These are phyloP conservation scores for Melolontha melolontha DNA, from an alignment of 2,888 invertebrate species.

Conservation along the genomic window DNA sequence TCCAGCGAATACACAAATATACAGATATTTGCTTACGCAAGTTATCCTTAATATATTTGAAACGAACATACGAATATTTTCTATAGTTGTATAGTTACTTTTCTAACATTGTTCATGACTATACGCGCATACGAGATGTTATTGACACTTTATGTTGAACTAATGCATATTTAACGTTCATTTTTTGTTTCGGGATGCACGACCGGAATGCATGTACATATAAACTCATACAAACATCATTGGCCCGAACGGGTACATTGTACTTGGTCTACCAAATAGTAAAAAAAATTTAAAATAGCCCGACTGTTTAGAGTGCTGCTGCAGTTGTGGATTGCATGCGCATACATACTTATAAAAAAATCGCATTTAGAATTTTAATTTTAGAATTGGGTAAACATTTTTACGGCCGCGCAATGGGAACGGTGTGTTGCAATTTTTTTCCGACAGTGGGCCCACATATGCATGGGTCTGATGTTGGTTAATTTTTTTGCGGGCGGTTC, in stretches of 20 bases:
- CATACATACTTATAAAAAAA: conserved; percentile 33
- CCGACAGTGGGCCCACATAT: not conserved
- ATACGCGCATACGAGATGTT: conserved; percentile 18
- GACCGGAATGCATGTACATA: conserved; percentile 22
- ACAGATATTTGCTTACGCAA: not conserved
- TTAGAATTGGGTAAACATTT: conserved; percentile 42
- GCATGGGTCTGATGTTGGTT: conserved; percentile 7
- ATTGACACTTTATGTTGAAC: conserved; percentile 30
- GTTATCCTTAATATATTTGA: not conserved
- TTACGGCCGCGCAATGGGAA: conserved; percentile 30
- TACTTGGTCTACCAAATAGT: conserved; percentile 26
- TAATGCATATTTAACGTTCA: conserved; percentile 35
- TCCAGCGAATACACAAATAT: too few relatives aligned
- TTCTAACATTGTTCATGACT: conserved; percentile 16
- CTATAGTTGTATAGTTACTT: not conserved
- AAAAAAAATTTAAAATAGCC: conserved; percentile 34
- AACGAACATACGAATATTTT: not conserved
- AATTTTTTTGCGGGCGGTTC: conserved; percentile 11
- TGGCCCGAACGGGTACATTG: conserved; percentile 22
- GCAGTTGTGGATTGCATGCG: not conserved
- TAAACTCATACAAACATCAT: conserved; percentile 17
- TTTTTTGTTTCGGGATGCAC: conserved; percentile 16
- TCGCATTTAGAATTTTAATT: conserved; percentile 43
- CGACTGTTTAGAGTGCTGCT: conserved; percentile 30
- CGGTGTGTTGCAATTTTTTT: conserved; percentile 34